Percentiles rank a stretch among this genome's conserved stretches.
phyloP scores from a whole-genome alignment of 2,888 invertebrate species.

The Ophion slaviceki region DNA sequence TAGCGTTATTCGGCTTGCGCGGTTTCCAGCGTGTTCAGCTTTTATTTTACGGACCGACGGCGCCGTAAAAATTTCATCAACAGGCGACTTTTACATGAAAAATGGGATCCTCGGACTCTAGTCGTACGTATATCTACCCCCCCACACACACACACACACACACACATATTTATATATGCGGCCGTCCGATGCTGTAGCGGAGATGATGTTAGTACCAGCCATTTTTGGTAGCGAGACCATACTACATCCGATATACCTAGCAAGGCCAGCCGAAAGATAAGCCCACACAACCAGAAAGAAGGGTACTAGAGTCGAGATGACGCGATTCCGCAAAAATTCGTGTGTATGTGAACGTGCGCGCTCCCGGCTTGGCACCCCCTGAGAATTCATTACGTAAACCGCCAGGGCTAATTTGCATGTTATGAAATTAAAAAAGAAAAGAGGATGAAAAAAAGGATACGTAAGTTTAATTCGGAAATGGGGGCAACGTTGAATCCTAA shows the following conservation, averaged over 20 bases:
- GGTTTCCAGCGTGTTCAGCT: slow-evolving; percentile 64
- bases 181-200: slow-evolving; percentile 22
- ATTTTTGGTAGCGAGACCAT: slow-evolving; percentile 27
- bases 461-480: slow-evolving; percentile 72
- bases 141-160: too few relatives aligned
- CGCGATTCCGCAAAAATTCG: slow-evolving; percentile 58
- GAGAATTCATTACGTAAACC: slow-evolving; percentile 76
- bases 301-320: slow-evolving; percentile 33
- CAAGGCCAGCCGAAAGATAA: slow-evolving; percentile 40
- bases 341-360: slow-evolving; percentile 68
- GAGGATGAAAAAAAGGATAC: slow-evolving; percentile 66
- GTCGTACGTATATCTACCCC: slow-evolving; percentile 2
- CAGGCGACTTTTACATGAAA: slow-evolving; percentile 69
- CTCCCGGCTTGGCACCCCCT: slow-evolving; percentile 58
- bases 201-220: slow-evolving; percentile 36
- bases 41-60: slow-evolving; percentile 63
- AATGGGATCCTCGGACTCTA: slow-evolving; percentile 58
- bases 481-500: slow-evolving; percentile 73
- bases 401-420: slow-evolving; percentile 75
- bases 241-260: slow-evolving; percentile 27
- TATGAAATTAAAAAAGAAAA: slow-evolving; percentile 73
- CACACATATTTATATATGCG: too few relatives aligned
- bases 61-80: slow-evolving; percentile 75
- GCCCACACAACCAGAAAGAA: slow-evolving; percentile 4
- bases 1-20: slow-evolving; percentile 25